These are phyloP conservation scores for Nematopogon swammerdamellus DNA, from an alignment of 2,888 invertebrate species.

Conservation along the genomic window DNA sequence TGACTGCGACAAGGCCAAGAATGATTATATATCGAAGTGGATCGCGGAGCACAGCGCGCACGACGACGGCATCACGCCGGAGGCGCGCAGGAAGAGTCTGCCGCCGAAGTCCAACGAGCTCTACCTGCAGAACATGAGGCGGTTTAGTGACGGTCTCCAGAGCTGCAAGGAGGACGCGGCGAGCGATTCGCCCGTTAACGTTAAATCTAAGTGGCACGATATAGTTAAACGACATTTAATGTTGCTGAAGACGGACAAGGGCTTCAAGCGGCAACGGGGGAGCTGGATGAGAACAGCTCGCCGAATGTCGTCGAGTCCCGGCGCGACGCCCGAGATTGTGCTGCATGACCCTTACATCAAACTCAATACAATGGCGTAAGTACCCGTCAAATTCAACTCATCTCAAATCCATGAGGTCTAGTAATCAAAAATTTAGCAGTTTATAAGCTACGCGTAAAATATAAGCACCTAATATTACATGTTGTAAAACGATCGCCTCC, in stretches of 20 bases:
- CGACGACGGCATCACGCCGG: constrained; percentile 37
- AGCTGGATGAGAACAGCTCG: constrained; percentile 49
- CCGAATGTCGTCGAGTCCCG: constrained; percentile 34
- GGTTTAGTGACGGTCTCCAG: constrained; percentile 49
- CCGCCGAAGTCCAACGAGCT: constrained; percentile 51
- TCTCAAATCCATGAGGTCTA: no score
- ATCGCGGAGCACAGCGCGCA: constrained; percentile 51
- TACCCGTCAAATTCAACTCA: constrained; percentile 11
- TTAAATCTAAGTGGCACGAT: constrained; percentile 53
- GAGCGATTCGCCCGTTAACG: constrained; percentile 48
- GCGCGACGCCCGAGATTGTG: constrained; percentile 29
- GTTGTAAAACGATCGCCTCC: no score
- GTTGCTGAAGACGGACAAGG: constrained; percentile 44
- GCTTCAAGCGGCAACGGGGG: constrained; percentile 43
- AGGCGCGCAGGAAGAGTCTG: constrained; percentile 47
- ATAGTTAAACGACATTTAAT: constrained; percentile 50
- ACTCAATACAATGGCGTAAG: constrained; percentile 49
- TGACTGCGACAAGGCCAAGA: constrained; percentile 44
- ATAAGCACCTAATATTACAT: no score
- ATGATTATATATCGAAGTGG: constrained; percentile 53
- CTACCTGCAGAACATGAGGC: constrained; percentile 47
- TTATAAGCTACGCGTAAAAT: no score
- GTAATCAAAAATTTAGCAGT: no score
- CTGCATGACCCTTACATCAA: constrained; percentile 28
- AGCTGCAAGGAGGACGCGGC: constrained; percentile 53